Evolutionary conservation across 2,797 vertebrate genomes (phyloP).

Genomic region (Mormyrus hasselquistii): DNA sequence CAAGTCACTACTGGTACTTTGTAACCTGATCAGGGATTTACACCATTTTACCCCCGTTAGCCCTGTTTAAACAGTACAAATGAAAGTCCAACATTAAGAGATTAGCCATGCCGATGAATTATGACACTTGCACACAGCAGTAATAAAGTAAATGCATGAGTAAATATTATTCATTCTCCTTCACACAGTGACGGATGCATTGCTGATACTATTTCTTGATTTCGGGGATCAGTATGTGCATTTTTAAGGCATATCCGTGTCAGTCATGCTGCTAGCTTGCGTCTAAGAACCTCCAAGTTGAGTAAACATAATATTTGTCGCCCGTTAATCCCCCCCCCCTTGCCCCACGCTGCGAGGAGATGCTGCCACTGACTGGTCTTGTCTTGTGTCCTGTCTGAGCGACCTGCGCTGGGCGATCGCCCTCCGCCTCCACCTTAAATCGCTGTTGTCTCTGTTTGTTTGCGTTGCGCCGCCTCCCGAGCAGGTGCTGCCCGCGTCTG

Average conservation of each 20-base stretch:
- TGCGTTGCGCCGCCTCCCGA: not conserved
- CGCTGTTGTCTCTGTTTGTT: not conserved
- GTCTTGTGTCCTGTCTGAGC: not conserved
- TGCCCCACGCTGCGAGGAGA: not conserved
- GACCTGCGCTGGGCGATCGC: not conserved
- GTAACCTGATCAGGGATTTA: slow-evolving; percentile 19
- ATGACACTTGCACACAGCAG: not conserved
- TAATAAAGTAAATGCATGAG: not conserved
- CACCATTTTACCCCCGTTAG: not conserved
- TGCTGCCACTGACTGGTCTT: not conserved
- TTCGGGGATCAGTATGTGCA: not conserved
- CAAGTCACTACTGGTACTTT: slow-evolving; percentile 18
- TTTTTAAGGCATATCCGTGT: not conserved
- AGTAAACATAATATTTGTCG: not conserved
- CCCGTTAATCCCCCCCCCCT: not conserved
- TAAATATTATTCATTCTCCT: not conserved
- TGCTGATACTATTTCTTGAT: not conserved
- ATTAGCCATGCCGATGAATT: not conserved
- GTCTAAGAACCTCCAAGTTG: not conserved
- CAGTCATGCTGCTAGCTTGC: not conserved
- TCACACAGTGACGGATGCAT: not conserved
- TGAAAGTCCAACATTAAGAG: slow-evolving; percentile 24
- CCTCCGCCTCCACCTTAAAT: not conserved
- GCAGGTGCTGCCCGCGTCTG: too few relatives aligned
- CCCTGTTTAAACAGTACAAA: slow-evolving; percentile 16